phyloP scores from a whole-genome alignment of 1,140 invertebrate genomes.

The Lethrus apterus region DNA sequence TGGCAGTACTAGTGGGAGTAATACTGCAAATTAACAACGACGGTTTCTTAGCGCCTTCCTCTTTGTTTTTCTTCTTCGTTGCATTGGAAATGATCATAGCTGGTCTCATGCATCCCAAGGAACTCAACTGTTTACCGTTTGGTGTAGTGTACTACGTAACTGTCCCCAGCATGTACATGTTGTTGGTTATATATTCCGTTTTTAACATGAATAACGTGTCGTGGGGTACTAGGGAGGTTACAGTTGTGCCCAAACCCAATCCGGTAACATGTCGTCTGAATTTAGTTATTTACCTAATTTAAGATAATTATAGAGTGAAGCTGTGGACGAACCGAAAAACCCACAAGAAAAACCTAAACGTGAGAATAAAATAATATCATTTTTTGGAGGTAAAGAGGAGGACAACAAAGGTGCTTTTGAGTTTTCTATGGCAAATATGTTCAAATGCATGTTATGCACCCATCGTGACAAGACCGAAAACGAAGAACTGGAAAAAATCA shows the following conservation, averaged over 20 bases:
- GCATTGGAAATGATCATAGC: slow-evolving; percentile 57
- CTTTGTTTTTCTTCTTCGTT: slow-evolving; percentile 65
- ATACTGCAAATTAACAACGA: slow-evolving; percentile 72
- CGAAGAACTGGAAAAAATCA: slow-evolving; percentile 49
- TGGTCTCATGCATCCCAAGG: slow-evolving; percentile 77
- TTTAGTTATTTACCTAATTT: too few relatives aligned
- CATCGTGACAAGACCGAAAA: slow-evolving; percentile 47
- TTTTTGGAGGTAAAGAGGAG: slow-evolving; percentile 32
- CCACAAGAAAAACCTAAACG: slow-evolving; percentile 17
- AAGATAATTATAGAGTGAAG: too few relatives aligned
- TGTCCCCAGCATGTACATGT: slow-evolving; percentile 89
- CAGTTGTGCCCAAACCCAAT: slow-evolving; percentile 31
- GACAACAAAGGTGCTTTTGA: slow-evolving; percentile 54
- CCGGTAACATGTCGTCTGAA: slow-evolving; percentile 1
- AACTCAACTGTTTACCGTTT: slow-evolving; percentile 67
- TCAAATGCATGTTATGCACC: slow-evolving; percentile 56
- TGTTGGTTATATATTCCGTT: slow-evolving; percentile 84
- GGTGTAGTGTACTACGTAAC: slow-evolving; percentile 84
- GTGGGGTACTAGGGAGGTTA: slow-evolving; percentile 82
- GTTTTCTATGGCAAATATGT: slow-evolving; percentile 53
- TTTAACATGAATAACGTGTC: slow-evolving; percentile 86
- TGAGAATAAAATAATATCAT: slow-evolving; percentile 24
- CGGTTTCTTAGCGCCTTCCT: slow-evolving; percentile 69
- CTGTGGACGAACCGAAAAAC: slow-evolving; percentile 5
- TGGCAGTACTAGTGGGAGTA: slow-evolving; percentile 85